phyloP scores from a whole-genome alignment of 2,888 invertebrate genomes.

The Archaeoteleia sp. region DNA sequence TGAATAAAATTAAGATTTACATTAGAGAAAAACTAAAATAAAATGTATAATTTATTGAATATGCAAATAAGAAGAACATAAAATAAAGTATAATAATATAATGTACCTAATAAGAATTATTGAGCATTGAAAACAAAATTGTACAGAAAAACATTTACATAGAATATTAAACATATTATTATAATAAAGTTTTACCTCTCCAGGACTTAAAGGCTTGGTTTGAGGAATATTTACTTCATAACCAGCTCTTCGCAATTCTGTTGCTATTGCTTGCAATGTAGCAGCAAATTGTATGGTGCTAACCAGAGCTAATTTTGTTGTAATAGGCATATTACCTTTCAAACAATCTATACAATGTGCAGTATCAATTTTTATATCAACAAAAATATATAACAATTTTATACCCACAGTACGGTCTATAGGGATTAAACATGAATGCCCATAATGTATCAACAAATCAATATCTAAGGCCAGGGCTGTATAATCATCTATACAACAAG shows the following conservation, averaged over 20 bases:
- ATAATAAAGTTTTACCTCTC: constrained; percentile 78
- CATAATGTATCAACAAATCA: constrained; percentile 96
- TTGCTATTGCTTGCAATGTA: constrained; percentile 89
- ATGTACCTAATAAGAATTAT: too few species aligned
- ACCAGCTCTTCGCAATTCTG: constrained; percentile 81
- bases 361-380: constrained; percentile 97
- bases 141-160: too few species aligned
- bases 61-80: too few species aligned
- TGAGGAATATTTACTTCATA: constrained; percentile 89
- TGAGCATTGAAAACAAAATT: too few species aligned
- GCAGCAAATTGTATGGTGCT: constrained; percentile 99
- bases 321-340: constrained; percentile 81
- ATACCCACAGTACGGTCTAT: constrained; percentile 89
- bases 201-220: constrained; percentile 95
- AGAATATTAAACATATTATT: too few species aligned
- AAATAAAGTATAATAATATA: too few species aligned
- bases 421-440: constrained; percentile 96
- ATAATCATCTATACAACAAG: constrained; percentile 98
- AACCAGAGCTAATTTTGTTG: constrained; percentile 87
- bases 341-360: constrained; percentile 94
- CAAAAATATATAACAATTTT: constrained; percentile 97
- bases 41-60: too few species aligned
- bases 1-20: too few species aligned
- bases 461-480: constrained; percentile 93
- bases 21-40: too few species aligned